phyloP scores from a whole-genome alignment of 2,113 vertebrate species.

The Hydrolagus affinis region DNA sequence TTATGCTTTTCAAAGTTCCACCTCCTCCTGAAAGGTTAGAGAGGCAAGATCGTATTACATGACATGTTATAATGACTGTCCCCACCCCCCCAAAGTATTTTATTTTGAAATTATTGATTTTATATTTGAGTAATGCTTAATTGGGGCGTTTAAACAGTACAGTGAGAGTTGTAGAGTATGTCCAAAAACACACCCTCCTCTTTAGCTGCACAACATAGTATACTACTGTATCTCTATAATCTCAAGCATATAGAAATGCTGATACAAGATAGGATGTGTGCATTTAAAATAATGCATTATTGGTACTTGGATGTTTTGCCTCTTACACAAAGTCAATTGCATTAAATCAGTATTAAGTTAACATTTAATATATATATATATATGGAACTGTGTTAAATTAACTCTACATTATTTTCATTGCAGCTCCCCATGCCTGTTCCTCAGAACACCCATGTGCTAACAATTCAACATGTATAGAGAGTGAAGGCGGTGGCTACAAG shows the following conservation, averaged over 20 bases:
- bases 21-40: too few relatives aligned
- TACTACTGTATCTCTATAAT: background rate
- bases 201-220: background rate
- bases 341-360: background rate
- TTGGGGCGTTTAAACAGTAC: too few relatives aligned
- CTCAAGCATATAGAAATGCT: background rate
- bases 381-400: background rate
- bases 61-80: too few relatives aligned
- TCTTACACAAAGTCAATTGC: background rate
- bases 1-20: too few relatives aligned
- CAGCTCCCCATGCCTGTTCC: constrained; percentile 72
- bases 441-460: constrained; percentile 64
- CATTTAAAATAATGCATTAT: background rate
- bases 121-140: too few relatives aligned
- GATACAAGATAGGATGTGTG: background rate
- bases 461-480: constrained; percentile 78
- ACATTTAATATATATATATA: background rate
- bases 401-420: constrained; percentile 1
- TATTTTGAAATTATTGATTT: too few relatives aligned
- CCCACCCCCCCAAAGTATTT: too few relatives aligned
- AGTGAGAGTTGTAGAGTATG: too few relatives aligned
- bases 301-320: background rate
- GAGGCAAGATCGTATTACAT: too few relatives aligned
- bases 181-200: background rate
- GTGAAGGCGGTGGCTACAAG: constrained; percentile 63